These are phyloP conservation scores for Campaea margaritaria DNA, from an alignment of 2,888 invertebrate genomes.

Conservation along the genomic window DNA sequence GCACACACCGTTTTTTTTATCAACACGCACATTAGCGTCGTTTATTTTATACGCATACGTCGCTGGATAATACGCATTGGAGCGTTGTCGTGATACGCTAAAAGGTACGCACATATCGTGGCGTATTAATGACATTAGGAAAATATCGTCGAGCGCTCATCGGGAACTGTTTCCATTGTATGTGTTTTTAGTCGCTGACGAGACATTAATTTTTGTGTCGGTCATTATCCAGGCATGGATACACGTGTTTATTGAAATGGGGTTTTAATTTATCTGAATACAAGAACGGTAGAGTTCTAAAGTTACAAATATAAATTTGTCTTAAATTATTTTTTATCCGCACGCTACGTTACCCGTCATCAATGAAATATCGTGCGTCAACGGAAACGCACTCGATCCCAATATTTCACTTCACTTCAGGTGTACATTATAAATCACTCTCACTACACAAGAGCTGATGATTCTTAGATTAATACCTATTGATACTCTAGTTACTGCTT, in stretches of 20 bases:
- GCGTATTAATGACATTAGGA: slow-evolving; percentile 71
- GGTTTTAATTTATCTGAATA: too few species aligned
- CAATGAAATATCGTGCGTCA: background rate
- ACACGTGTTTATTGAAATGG: too few species aligned
- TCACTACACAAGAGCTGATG: slow-evolving; percentile 21
- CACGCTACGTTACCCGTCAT: background rate
- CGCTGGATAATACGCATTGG: slow-evolving; percentile 43
- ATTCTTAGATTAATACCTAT: slow-evolving; percentile 26
- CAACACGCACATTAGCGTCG: slow-evolving; percentile 4
- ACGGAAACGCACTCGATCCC: slow-evolving; percentile 26
- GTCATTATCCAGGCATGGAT: too few species aligned
- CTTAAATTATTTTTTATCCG: too few species aligned
- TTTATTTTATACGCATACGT: slow-evolving; percentile 12
- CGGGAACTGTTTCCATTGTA: slow-evolving; percentile 54
- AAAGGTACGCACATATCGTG: slow-evolving; percentile 44
- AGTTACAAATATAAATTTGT: too few species aligned
- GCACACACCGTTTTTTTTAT: background rate
- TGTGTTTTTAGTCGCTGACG: background rate
- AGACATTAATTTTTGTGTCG: too few species aligned
- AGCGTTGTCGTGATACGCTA: slow-evolving; percentile 53
- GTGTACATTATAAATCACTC: slow-evolving; percentile 28
- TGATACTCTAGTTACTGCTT: slow-evolving; percentile 2
- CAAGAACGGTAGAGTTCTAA: too few species aligned
- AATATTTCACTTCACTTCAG: slow-evolving; percentile 29
- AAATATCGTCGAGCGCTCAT: slow-evolving; percentile 62